phyloP scores from a whole-genome alignment of 2,797 vertebrate species.

The Eulemur coronatus region DNA sequence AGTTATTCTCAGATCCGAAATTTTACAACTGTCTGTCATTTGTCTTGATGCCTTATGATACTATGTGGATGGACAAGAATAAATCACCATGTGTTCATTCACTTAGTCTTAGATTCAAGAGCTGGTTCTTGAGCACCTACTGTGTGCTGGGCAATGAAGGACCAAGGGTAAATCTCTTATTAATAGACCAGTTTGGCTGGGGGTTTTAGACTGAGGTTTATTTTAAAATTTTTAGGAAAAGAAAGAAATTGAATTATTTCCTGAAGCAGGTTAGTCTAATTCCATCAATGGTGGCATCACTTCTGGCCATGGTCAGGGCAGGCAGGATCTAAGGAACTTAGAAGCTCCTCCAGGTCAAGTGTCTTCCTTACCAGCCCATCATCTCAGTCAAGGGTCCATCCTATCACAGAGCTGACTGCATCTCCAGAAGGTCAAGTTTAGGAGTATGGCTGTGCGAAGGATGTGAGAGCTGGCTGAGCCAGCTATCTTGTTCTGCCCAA shows the following conservation, averaged over 20 bases:
- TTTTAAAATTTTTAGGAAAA: not conserved
- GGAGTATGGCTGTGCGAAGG: not conserved
- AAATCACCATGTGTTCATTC: not conserved
- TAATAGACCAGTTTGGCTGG: not conserved
- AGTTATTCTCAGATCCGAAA: not conserved
- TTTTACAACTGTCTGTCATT: not conserved
- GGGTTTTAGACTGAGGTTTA: not conserved
- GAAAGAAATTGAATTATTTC: not conserved
- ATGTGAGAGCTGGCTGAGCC: not conserved
- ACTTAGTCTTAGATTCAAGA: not conserved
- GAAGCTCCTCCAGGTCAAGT: not conserved
- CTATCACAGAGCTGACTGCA: not conserved
- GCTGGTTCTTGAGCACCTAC: not conserved
- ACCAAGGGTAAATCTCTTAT: not conserved
- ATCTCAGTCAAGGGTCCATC: not conserved
- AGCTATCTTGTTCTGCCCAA: not conserved
- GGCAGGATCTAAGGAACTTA: not conserved
- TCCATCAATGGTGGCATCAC: not conserved
- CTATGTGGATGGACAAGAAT: not conserved
- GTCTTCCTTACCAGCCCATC: not conserved
- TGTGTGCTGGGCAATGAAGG: not conserved
- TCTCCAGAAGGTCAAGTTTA: not conserved
- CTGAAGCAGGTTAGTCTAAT: not conserved
- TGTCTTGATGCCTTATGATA: not conserved
- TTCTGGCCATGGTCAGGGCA: not conserved